phyloP scores from a whole-genome alignment of 2,888 invertebrate genomes.

The Gerosis bhagava region DNA sequence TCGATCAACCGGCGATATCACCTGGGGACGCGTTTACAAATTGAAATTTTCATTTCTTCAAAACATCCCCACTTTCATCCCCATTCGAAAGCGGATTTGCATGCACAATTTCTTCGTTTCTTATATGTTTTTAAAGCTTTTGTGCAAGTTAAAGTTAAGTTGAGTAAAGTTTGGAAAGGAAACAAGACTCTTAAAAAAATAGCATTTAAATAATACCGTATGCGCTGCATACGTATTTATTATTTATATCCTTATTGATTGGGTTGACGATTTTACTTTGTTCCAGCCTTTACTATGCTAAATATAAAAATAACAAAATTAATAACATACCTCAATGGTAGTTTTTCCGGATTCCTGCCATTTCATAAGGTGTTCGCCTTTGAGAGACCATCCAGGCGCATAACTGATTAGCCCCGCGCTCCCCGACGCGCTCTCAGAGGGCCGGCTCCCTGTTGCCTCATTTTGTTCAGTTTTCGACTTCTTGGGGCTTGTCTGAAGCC shows the following conservation, averaged over 20 bases:
- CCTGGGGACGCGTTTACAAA: constrained; percentile 72
- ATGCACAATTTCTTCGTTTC: constrained; percentile 49
- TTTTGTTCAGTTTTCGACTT: constrained; percentile 66
- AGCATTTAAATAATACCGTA: too few relatives aligned
- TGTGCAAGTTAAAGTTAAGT: too few relatives aligned
- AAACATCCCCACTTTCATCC: constrained; percentile 52
- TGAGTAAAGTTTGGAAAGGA: too few relatives aligned
- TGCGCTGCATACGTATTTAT: too few relatives aligned
- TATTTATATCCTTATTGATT: too few relatives aligned
- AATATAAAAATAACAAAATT: too few relatives aligned
- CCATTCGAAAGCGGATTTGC: constrained; percentile 56
- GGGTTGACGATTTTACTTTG: too few relatives aligned
- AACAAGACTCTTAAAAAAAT: too few relatives aligned
- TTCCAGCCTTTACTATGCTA: too few relatives aligned
- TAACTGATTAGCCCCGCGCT: constrained; percentile 81
- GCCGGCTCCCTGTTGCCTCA: constrained; percentile 42
- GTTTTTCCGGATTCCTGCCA: constrained; percentile 84
- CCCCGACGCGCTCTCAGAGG: constrained; percentile 40
- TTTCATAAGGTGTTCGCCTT: constrained; percentile 83
- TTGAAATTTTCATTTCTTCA: constrained; percentile 75
- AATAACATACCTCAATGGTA: constrained; percentile 76
- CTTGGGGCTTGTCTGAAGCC: constrained; percentile 77
- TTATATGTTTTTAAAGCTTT: background rate
- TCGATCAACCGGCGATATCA: constrained; percentile 43
- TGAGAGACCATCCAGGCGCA: constrained; percentile 84